Base-by-base conservation (phyloP, 2,113 vertebrate species). In the Channa argus region DNA sequence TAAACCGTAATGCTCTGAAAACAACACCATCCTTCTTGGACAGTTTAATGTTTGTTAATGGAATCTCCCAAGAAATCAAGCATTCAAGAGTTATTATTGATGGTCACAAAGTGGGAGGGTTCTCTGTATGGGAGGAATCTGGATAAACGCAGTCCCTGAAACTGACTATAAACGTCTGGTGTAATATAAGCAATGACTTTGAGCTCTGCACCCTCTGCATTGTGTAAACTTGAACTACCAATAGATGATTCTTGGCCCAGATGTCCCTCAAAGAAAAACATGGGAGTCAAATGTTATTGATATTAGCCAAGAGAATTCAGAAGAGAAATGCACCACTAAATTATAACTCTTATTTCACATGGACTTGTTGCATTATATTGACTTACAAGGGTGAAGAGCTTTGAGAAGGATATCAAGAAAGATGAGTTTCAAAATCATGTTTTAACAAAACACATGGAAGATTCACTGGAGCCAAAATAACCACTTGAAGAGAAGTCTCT, bases 1-100 rank as follows among this genome's bases (percentile, higher is more conserved):
- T 92, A 85, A 81, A 82, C 82, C 79, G 15, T 92, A 91, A 91
- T 77, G 71, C 89, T 88, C 12, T 46, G 63, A 87, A 75, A 90
- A 92, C 82, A 89, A 72, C 49, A 56, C 70, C 79, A 84, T 83
- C 54, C 73, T 13, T 82, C 54, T 14, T 53, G 69, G 41, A 53
- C 45, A 60, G 54, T 77, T 74, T 76, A 65, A 58, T 85, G 64
- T 91, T 86, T 91, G 79, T 80, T 71, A 63, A 74, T 64, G 45
- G 37, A 74, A 86, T 86, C 82, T 85, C 54, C 6, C 11, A 55
- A 69, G 71, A 38, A 79, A 73, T 71, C 33, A 82, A 13, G 64
- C 63, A 53, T 39, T 47, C 65, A 65, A 61, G 61, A 76, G 51
- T 5, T 65, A 86, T 78, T 79, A 84, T 75, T 68, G 62, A 65